A percentile compares a stretch with the other conserved stretches of the same genome.
phyloP scores from a whole-genome alignment of 1,140 invertebrate genomes.

The Lysiphlebus fabarum region DNA sequence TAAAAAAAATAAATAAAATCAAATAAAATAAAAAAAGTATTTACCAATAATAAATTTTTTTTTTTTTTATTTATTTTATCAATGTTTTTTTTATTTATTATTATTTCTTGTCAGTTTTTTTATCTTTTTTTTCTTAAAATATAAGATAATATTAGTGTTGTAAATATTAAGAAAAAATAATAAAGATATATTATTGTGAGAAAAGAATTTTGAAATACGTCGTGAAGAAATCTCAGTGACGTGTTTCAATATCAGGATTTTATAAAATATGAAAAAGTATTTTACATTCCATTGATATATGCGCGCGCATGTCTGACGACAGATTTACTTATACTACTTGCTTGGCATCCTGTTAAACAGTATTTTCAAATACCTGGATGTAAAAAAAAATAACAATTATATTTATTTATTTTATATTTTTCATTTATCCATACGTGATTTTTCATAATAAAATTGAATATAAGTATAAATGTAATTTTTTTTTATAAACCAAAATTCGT shows the following conservation, averaged over 20 bases:
- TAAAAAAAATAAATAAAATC: constrained; percentile 1
- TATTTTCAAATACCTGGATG: no score
- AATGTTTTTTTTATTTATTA: no score
- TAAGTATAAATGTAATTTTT: no score
- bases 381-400: no score
- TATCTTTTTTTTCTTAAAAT: background rate
- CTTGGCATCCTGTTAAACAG: no score
- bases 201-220: constrained; percentile 18
- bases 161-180: constrained; percentile 6
- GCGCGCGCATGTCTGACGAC: constrained; percentile 7
- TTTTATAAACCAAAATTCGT: background rate
- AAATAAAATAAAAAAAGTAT: background rate
- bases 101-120: background rate
- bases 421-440: no score
- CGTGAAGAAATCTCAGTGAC: constrained; percentile 23
- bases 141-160: constrained; percentile 1
- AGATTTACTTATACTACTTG: background rate
- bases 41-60: background rate
- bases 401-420: no score
- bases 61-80: background rate
- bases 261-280: constrained; percentile 3
- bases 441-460: no score
- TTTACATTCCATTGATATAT: background rate
- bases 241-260: constrained; percentile 21
- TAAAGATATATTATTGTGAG: background rate